Percentiles rank a stretch among this genome's conserved stretches.
These are phyloP conservation scores for Oncorhynchus mykiss DNA, from an alignment of 2,113 vertebrate genomes.

Conservation along the genomic window DNA sequence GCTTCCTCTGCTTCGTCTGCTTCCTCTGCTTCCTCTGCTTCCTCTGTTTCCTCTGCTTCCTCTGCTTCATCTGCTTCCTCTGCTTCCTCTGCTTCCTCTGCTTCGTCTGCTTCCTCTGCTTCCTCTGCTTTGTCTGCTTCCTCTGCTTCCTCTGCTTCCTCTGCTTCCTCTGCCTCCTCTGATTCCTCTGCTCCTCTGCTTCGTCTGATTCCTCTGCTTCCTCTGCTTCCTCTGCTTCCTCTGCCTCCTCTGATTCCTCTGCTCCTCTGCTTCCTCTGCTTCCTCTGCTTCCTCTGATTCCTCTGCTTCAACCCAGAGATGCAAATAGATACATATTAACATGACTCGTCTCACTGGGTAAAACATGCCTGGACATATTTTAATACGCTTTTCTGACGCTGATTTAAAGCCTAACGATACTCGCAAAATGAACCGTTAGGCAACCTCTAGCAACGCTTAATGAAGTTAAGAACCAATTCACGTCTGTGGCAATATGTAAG, in stretches of 20 bases:
- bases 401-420: slow-evolving; percentile 30
- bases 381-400: slow-evolving; percentile 17
- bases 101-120: not conserved
- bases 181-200: fast-evolving
- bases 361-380: slow-evolving; percentile 16
- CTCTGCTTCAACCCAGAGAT: not conserved
- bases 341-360: slow-evolving; percentile 3
- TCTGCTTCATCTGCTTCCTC: too few relatives aligned
- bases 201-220: too few relatives aligned
- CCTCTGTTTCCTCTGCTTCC: too few relatives aligned
- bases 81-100: not conserved
- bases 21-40: too few relatives aligned
- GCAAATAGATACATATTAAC: slow-evolving; percentile 8
- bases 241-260: too few relatives aligned
- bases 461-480: slow-evolving; percentile 24
- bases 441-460: not conserved
- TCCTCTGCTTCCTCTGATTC: not conserved
- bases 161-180: fast-evolving
- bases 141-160: too few relatives aligned
- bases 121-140: too few relatives aligned
- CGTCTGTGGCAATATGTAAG: not conserved
- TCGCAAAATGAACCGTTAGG: slow-evolving; percentile 27
- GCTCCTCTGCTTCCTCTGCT: too few relatives aligned
- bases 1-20: not conserved
- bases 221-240: too few relatives aligned